Base-by-base conservation (phyloP, 2,888 invertebrate species). In the Portevinia maculata region DNA sequence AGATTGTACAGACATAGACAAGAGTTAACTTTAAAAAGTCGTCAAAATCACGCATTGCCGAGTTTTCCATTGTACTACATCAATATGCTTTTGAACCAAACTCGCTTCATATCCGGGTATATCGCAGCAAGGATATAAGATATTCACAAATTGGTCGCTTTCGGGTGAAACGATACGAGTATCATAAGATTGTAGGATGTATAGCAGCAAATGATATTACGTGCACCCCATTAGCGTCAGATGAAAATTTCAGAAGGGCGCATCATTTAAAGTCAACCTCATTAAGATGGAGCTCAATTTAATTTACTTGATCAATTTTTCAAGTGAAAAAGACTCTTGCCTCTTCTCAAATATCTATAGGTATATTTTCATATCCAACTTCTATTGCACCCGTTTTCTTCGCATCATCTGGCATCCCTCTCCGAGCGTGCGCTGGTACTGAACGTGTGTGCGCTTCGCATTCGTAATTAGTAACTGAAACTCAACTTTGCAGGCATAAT, bases 401-500 rank as follows among this genome's bases (percentile, higher is more conserved):
- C 21, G 24, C 46, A 46, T 37, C 37, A 64, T 55, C 24, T 32
- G 46, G 19, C 48, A 48, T 24, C 41, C 52, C 39, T 50, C 24
- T 44, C 9, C 28, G 70, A 57, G 62, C 37, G 34, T 57, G 48
- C 19, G 8, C 15, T 24, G 55, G 34, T 34, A 8, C 9, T 44
- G 7, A 34, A 28, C 8, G 9, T 52, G 4, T 60, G 19, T 46
- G 30, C 19, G 52, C 41, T 71, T 32, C 60, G 48, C 37, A 71
- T 73, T 64, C 24, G 50, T 78, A 84, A 84, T 84, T 84, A 84
- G 78, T 69, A 84, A 84, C 62, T 79, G 73, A 73, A 84, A 73
- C 62, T 69, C 83, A 69, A 62, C 78, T 65, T 73, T 73, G 73
- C 48, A 53, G 62, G 71, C 39, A 84, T 78, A 84, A 84, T 79